Evolutionary conservation across 1,140 invertebrate species (phyloP), one percentile per base, ranked within the genome.

Genomic region (Papilio xuthus): DNA sequence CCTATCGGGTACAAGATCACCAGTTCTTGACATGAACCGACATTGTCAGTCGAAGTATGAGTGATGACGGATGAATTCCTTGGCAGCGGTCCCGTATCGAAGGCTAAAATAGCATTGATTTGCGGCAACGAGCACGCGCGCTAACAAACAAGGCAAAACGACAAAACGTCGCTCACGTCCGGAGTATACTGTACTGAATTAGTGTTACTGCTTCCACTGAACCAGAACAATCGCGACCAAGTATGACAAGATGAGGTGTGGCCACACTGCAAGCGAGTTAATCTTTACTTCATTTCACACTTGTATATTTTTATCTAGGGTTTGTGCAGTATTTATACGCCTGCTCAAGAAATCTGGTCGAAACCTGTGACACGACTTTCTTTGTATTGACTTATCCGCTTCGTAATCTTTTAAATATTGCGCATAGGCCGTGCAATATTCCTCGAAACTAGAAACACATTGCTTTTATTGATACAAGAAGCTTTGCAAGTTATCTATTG

Each of bases 171-270:
- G 75, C 63, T 26, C 50, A 87, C 87, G 85, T 85, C 79, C 81
- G 10, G 78, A 77, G 80, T 69, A 82, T 84, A 77, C 80, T 69
- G 82, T 84, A 88, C 85, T 81, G 82, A 75, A 79, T 72, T 79
- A 77, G 72, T 80, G 83, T 82, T 82, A 83, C 82, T 81, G 81
- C 83, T 87, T 86, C 85, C 84, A 87, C 70, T 87, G 85, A 84
- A 87, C 83, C 80, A 83, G 83, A 89, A 85, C 86, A 84, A 85
- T 84, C 86, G 79, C 79, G 79, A 67, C 26, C 42, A 71, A 77
- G 80, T 83, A 78, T 83, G 82, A 84, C 80, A 56, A 18, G 42
- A 28, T 18, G 20, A 10, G 60, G 53, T 78, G 12, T 69, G 75
- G 73, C 56, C 50, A 8, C 74, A 79, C 41, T 70, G 37, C 42